Evolutionary conservation across 1,140 invertebrate species (phyloP).

Genomic region (Heterodera carotae): DNA sequence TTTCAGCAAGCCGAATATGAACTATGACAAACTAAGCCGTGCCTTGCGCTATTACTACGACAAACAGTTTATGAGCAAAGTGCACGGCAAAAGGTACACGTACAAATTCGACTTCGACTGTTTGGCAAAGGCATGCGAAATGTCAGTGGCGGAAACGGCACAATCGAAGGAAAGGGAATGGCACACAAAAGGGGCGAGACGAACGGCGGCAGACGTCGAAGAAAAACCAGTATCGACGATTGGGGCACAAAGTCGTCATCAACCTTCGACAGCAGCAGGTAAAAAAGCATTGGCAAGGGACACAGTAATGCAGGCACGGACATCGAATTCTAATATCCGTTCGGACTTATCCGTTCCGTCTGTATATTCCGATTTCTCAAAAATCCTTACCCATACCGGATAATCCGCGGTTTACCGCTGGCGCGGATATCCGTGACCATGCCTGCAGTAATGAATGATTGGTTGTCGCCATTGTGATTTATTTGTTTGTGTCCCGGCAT

Average conservation of each 20-base stretch:
- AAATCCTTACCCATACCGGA: no score
- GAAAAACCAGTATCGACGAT: background rate
- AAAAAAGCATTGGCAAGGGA: background rate
- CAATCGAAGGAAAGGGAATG: background rate
- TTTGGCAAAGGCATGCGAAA: slow-evolving; percentile 8
- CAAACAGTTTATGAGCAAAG: slow-evolving; percentile 97
- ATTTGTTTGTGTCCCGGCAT: background rate
- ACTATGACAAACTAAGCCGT: slow-evolving; percentile 96
- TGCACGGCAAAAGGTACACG: slow-evolving; percentile 80
- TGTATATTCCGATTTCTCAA: no score
- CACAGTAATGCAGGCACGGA: no score
- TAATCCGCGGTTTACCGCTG: no score
- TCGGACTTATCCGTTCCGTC: no score
- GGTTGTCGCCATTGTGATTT: background rate
- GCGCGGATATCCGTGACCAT: no score
- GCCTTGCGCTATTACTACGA: slow-evolving; percentile 94
- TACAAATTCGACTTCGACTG: slow-evolving; percentile 67
- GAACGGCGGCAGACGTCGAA: background rate
- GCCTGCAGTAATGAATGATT: background rate
- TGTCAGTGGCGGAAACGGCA: background rate
- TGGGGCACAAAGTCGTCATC: no score
- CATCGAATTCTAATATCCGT: no score
- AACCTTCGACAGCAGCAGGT: background rate
- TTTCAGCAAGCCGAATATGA: slow-evolving; percentile 92
- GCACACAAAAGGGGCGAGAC: background rate